Evolutionary conservation across 2,888 invertebrate genomes (phyloP).

Genomic region (Abrostola triplasia): DNA sequence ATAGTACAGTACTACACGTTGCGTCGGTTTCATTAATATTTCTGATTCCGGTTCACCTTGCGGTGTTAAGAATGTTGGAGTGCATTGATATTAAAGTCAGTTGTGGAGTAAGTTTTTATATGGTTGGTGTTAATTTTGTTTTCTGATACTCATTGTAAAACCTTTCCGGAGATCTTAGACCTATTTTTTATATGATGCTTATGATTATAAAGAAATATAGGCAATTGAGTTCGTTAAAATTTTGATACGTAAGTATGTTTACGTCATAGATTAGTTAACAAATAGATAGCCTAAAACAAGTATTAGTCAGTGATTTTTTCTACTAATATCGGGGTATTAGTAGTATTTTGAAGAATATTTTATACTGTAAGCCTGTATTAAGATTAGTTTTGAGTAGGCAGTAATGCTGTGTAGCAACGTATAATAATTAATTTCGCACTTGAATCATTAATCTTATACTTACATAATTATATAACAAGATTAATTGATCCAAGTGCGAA

Average conservation of each 20-base stretch:
- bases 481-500: background rate
- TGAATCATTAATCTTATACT: background rate
- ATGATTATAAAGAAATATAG: too few species aligned
- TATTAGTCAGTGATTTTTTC: background rate
- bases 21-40: constrained; percentile 40
- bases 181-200: too few species aligned
- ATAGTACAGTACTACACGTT: constrained; percentile 9
- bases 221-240: too few species aligned
- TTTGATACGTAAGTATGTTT: too few species aligned
- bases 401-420: background rate
- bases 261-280: too few species aligned
- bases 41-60: constrained; percentile 30
- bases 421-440: constrained; percentile 1
- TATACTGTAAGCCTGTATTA: background rate
- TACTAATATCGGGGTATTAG: background rate
- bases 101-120: background rate
- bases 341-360: background rate
- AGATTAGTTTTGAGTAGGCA: background rate
- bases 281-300: too few species aligned
- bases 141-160: background rate
- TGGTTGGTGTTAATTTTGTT: background rate
- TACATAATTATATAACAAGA: background rate
- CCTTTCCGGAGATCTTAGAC: too few species aligned
- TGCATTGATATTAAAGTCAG: background rate
- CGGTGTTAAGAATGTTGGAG: background rate